These are phyloP conservation scores for Magallana nippona DNA, from an alignment of 2,888 invertebrate species.

Conservation along the genomic window DNA sequence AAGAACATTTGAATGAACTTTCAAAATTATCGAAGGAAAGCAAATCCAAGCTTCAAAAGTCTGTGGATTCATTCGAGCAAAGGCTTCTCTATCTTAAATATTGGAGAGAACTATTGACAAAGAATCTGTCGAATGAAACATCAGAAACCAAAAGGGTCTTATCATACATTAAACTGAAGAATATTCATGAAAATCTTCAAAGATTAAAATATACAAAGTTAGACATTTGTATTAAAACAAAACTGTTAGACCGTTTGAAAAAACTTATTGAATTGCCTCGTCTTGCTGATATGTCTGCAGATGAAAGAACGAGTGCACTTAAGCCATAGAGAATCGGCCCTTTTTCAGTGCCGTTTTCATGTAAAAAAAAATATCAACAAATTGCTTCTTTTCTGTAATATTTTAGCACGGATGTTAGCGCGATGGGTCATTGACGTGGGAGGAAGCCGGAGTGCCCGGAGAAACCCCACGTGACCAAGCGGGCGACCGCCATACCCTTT, in stretches of 20 bases:
- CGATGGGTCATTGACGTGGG: too few relatives aligned
- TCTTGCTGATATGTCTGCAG: background rate
- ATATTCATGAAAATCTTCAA: background rate
- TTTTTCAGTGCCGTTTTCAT: too few relatives aligned
- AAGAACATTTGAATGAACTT: background rate
- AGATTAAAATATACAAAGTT: background rate
- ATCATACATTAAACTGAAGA: background rate
- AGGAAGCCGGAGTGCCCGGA: too few relatives aligned
- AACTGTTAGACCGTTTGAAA: background rate
- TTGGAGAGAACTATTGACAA: background rate
- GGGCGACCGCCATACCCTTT: too few relatives aligned
- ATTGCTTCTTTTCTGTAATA: too few relatives aligned
- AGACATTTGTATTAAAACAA: background rate
- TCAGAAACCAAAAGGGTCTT: background rate
- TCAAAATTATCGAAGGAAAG: background rate
- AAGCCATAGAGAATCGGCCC: too few relatives aligned
- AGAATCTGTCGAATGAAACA: background rate
- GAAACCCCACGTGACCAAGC: too few relatives aligned
- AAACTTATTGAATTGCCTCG: background rate
- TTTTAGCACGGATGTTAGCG: too few relatives aligned
- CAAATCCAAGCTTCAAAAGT: background rate
- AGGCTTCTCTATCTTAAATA: background rate
- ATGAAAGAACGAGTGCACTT: too few relatives aligned
- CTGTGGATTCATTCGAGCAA: background rate
- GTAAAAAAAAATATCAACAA: too few relatives aligned